Conservation (phyloP, 2,113 vertebrate species). For the Tetraodon nigroviridis region DNA sequence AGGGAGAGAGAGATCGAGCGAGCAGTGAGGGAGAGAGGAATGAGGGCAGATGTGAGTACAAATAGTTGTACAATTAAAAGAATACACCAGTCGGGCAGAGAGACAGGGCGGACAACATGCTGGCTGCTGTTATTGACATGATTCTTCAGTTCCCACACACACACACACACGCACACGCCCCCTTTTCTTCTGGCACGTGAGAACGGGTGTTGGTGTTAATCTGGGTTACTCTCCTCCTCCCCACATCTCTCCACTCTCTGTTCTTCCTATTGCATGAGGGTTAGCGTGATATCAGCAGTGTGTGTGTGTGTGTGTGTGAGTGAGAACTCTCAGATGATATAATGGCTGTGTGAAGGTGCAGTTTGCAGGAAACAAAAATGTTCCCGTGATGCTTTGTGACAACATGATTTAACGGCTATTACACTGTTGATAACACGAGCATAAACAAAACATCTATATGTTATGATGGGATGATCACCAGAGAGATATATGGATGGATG, state of each 20-base stretch:
- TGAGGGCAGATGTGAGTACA: constrained; percentile 12
- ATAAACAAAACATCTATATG: too few relatives aligned
- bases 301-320: too few relatives aligned
- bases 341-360: too few relatives aligned
- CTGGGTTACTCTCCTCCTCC: not conserved
- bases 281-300: not conserved
- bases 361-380: too few relatives aligned
- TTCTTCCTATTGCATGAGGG: not conserved
- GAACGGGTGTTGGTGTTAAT: constrained; percentile 4
- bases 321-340: too few relatives aligned
- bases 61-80: constrained; percentile 23
- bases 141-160: constrained; percentile 21
- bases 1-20: not conserved
- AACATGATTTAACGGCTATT: not conserved
- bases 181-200: not conserved
- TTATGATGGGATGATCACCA: too few relatives aligned
- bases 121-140: constrained; percentile 24
- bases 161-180: not conserved
- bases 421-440: too few relatives aligned
- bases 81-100: constrained; percentile 9
- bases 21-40: not conserved
- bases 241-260: not conserved
- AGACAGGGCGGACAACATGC: constrained; percentile 6
- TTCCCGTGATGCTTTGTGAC: not conserved
- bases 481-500: too few relatives aligned